Base-by-base conservation (phyloP, 1,140 invertebrate genomes). In the Musca vetustissima region DNA sequence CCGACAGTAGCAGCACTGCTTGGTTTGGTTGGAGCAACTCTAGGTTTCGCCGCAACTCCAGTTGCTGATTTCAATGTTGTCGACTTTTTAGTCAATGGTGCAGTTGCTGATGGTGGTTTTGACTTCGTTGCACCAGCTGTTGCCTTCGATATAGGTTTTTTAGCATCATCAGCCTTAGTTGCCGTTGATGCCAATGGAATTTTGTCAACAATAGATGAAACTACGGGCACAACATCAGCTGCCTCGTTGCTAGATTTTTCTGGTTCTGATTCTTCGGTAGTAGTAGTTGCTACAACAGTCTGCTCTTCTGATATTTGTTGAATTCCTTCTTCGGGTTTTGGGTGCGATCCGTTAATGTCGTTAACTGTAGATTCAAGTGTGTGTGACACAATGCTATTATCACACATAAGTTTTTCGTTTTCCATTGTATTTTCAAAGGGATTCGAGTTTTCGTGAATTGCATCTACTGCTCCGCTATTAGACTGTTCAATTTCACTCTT, bases 151-250 rank as follows among this genome's bases (percentile, higher is more conserved):
- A 36, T 67, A 2, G 69, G 66, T 24, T 65, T 73, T 68, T 78
- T 76, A 6, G 57, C 53, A 1, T 71, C 32, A 8, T 72, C 71
- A 8, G 71, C 36, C 52, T 77, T 77, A 49, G 78, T 76, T 55
- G 50, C 47, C 8, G 71, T 47, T 43, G 11, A 43, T 43, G 13
- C 11, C 22, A 75, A 73, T 21, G 36, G 24, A 17, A 55, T 24
- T 48, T 66, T 71, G 4, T 52, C 47, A 32, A 67, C 69, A 43
- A 57, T 66, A 21, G 65, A 61, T 43, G 64, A 71, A 8, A 70
- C 64, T 9, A 32, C 71, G 32, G 70, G 65, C 2, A 17, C 73
- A 25, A 64, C 71, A 24, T 67, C 50, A 47, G 70, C 43, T 8
- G 64, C 24, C n/a, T 25, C 25, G 49, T 68, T 32, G 9, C 21